These are phyloP conservation scores for Pongo pygmaeus DNA, from an alignment of 2,113 vertebrate genomes.

Conservation along the genomic window DNA sequence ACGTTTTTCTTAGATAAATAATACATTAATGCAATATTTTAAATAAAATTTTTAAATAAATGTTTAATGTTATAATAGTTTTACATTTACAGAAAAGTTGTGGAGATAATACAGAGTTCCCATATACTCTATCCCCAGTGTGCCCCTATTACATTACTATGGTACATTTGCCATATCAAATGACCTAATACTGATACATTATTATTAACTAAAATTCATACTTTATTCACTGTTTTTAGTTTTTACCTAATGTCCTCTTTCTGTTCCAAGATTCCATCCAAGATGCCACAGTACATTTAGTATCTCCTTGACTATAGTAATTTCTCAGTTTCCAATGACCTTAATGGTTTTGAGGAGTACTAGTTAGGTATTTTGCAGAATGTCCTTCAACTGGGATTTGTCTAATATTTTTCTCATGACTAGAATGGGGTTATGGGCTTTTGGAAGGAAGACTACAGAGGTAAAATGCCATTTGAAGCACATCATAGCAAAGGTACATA, in stretches of 20 bases:
- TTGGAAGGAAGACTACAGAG: neutral
- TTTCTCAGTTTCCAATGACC: constrained; percentile 6
- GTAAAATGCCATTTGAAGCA: constrained; percentile 36
- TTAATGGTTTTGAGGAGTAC: constrained; percentile 18
- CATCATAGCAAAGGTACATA: neutral
- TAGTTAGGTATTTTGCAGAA: constrained; percentile 15
- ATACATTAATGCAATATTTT: constrained; percentile 9
- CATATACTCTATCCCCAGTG: neutral
- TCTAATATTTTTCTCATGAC: neutral
- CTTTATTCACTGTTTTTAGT: constrained; percentile 7
- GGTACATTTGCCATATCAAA: neutral
- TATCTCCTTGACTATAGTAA: neutral
- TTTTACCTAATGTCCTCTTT: constrained; percentile 23
- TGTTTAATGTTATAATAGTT: constrained; percentile 34
- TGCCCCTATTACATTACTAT: neutral
- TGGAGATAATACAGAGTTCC: neutral
- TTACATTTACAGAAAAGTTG: constrained; percentile 45
- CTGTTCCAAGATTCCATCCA: neutral
- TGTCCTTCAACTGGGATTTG: neutral
- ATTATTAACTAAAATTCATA: constrained; percentile 44
- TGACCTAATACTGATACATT: neutral
- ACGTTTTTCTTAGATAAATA: neutral
- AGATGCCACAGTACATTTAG: neutral
- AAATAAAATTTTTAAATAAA: neutral
- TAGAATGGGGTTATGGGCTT: neutral